Percentiles rank a stretch among this genome's conserved stretches.
Conservation (phyloP, 2,113 vertebrate genomes). For the Microtus montanus region DNA sequence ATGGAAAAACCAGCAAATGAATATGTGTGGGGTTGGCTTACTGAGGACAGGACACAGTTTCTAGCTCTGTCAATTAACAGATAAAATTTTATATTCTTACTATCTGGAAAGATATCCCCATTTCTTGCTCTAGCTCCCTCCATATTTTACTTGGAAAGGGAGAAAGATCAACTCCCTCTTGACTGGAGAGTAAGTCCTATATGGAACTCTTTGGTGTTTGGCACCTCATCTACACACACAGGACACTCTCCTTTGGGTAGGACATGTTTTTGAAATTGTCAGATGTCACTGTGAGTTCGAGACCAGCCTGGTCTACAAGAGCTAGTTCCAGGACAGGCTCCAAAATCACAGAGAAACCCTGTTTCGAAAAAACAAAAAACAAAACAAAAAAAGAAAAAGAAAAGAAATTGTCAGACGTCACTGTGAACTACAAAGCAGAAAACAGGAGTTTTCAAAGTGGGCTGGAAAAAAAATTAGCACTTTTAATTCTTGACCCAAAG, state of each 20-base stretch:
- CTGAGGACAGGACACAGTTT: slow-evolving; percentile 14
- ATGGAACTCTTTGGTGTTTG: slow-evolving; percentile 13
- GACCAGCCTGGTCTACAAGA: no score
- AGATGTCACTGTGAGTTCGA: not conserved
- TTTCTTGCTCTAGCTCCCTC: not conserved
- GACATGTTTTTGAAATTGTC: not conserved
- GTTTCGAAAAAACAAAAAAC: no score
- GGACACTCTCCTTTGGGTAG: not conserved
- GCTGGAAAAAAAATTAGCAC: slow-evolving; percentile 4
- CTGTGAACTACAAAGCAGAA: not conserved
- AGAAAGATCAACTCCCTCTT: slow-evolving; percentile 15
- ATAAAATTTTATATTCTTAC: not conserved
- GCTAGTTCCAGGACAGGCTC: no score
- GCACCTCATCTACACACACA: not conserved
- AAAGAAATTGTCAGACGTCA: not conserved
- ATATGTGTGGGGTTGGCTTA: not conserved
- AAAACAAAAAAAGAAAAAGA: no score
- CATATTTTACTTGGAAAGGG: not conserved
- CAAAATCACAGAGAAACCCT: no score
- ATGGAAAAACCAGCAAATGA: slow-evolving; percentile 25
- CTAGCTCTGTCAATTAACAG: slow-evolving; percentile 28
- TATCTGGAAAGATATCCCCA: not conserved
- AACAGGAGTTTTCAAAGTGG: slow-evolving; percentile 17
- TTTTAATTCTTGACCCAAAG: not conserved
- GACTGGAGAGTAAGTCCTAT: not conserved